Percentiles rank a stretch among this genome's conserved stretches.
phyloP scores from a whole-genome alignment of 2,797 vertebrate genomes.

The Labroides dimidiatus region DNA sequence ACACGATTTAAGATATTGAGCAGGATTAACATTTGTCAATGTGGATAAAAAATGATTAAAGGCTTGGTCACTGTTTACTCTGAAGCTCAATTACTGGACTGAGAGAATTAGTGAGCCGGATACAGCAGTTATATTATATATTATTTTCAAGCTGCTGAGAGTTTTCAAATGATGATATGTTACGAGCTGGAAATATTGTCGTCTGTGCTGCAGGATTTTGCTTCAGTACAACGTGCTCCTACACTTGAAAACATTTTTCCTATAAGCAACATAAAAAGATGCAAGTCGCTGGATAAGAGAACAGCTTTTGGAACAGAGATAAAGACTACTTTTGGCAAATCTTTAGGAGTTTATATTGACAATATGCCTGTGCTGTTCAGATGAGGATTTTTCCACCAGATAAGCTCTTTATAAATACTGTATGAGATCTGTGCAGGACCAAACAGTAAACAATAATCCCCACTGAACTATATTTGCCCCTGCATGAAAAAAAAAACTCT shows the following conservation, averaged over 20 bases:
- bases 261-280: constrained; percentile 11
- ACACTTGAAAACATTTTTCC: constrained; percentile 22
- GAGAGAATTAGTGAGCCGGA: constrained; percentile 27
- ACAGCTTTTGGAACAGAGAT: constrained; percentile 39
- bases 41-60: constrained; percentile 77
- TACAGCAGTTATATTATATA: constrained; percentile 44
- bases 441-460: constrained; percentile 75
- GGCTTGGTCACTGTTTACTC: constrained; percentile 69
- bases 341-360: constrained; percentile 57
- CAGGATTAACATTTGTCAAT: constrained; percentile 72
- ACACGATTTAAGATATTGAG: constrained; percentile 57
- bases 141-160: constrained; percentile 39
- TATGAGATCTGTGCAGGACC: constrained; percentile 72
- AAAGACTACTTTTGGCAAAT: constrained; percentile 50
- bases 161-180: constrained; percentile 4
- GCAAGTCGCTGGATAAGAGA: constrained; percentile 37
- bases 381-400: constrained; percentile 65
- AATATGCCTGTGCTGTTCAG: constrained; percentile 61
- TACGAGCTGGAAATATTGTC: constrained; percentile 10
- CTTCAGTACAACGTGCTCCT: background rate
- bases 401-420: constrained; percentile 82
- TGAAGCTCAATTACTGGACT: constrained; percentile 49
- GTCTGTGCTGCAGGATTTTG: constrained; percentile 8
- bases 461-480: constrained; percentile 79
- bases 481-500: constrained; percentile 51